Evolutionary conservation across 1,140 invertebrate species (phyloP), one percentile per base, ranked within the genome.

Genomic region (Brachionus calyciflorus): DNA sequence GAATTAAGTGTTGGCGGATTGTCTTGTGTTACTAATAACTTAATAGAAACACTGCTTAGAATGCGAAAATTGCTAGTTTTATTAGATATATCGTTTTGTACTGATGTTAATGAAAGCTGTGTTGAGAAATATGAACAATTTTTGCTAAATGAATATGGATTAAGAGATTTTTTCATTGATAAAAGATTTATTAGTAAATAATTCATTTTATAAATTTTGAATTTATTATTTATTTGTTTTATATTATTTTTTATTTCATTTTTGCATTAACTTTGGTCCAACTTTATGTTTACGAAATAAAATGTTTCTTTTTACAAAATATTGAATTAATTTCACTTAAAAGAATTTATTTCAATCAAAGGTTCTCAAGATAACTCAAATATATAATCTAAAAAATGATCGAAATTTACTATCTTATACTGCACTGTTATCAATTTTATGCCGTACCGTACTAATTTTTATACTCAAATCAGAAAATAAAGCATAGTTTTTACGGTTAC

Each of bases 181-280:
- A 73, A 73, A 30, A 37, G 69, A 33, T 73, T 73, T 55, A 73
- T 73, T 28, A 73, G 69, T 55, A 73, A 73, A 73, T 73, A 73
- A 41, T 33, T 7, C 17, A 33, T 17, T 49, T 21, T 17, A 17
- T 6, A 6, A 55, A 14, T 55, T 55, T 55, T 28, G 2, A 26
- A 49, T 2, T 7, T 21, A 24, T 26, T 53, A 24, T 24, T 53
- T 53, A 12, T 26, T 53, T 24, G 21, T 6, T 26, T 53, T 53
- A 24, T 57, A 30, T 4, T 9, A 14, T 55, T 12, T 57, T 60
- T 60, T 60, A 9, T 37, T 9, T 9, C 33, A 37, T 37, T 3
- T 5, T 37, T 3, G 33, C 33, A 37, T 37, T 37, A n/a, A n/a
- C n/a, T n/a, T n/a, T n/a, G n/a, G n/a, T n/a, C n/a, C n/a, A n/a